Evolutionary conservation across 1,140 invertebrate species (phyloP).

Genomic region (Cyclina sinensis): DNA sequence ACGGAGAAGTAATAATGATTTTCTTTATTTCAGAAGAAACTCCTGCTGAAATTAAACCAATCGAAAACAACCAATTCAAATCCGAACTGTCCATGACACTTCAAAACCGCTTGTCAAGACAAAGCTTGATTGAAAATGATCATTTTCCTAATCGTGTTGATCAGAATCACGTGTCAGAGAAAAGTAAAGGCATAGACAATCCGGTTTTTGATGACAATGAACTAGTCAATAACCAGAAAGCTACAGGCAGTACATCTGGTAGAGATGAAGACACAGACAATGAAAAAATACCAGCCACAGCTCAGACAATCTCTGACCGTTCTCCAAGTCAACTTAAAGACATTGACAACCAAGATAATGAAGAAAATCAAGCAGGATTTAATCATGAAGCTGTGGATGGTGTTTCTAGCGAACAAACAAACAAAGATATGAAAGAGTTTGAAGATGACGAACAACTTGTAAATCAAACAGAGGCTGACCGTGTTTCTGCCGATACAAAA

Average conservation of each 20-base stretch:
- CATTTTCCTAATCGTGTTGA: not conserved
- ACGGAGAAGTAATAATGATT: no score
- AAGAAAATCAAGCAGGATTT: no score
- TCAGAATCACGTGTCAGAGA: not conserved
- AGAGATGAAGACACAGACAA: not conserved
- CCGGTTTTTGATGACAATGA: not conserved
- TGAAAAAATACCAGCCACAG: not conserved
- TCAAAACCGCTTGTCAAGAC: not conserved
- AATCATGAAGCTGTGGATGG: not conserved
- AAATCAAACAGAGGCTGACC: not conserved
- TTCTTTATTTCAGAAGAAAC: conserved; percentile 26
- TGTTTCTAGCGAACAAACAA: not conserved
- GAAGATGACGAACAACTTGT: not conserved
- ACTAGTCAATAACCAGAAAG: not conserved
- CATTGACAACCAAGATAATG: not conserved
- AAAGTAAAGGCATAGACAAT: not conserved
- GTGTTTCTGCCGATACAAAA: not conserved
- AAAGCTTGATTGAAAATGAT: not conserved
- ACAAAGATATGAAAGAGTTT: no score
- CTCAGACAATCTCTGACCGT: not conserved
- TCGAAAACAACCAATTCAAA: conserved; percentile 17
- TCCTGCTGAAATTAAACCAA: not conserved
- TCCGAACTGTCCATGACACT: conserved; percentile 32
- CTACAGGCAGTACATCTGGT: not conserved
- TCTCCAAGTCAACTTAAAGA: not conserved